These are phyloP conservation scores for Xanthia icteritia DNA, from an alignment of 2,888 invertebrate species.

Conservation along the genomic window DNA sequence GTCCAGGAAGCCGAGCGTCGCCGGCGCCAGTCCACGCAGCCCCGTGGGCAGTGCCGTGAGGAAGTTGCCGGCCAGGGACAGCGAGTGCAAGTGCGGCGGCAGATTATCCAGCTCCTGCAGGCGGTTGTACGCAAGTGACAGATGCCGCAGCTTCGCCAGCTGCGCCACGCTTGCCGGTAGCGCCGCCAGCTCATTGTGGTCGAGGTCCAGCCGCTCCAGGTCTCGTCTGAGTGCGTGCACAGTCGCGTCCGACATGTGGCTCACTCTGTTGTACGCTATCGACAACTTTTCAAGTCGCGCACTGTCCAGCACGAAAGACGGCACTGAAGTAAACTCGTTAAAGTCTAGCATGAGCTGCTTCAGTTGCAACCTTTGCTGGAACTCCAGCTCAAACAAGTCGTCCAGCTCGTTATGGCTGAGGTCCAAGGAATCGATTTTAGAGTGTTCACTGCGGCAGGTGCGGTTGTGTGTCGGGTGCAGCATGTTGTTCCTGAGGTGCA, in stretches of 20 bases:
- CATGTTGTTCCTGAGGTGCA: conserved; percentile 90
- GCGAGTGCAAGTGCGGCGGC: conserved; percentile 92
- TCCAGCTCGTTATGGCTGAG: conserved; percentile 94
- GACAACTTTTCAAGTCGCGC: conserved; percentile 93
- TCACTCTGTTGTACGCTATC: conserved; percentile 93
- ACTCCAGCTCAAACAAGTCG: conserved; percentile 91
- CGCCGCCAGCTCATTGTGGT: conserved; percentile 92
- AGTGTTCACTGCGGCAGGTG: conserved; percentile 79
- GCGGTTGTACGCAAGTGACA: conserved; percentile 94
- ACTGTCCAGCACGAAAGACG: conserved; percentile 91
- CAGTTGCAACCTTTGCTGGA: conserved; percentile 92
- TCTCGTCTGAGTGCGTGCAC: conserved; percentile 92
- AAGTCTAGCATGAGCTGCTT: conserved; percentile 94
- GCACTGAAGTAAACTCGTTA: conserved; percentile 92
- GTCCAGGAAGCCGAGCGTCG: conserved; percentile 92
- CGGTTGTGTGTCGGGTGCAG: conserved; percentile 70
- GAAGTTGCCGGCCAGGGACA: conserved; percentile 94
- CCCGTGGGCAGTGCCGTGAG: conserved; percentile 92
- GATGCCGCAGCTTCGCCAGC: conserved; percentile 92
- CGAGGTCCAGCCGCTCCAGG: conserved; percentile 94
- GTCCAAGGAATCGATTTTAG: conserved; percentile 94
- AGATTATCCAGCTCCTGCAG: conserved; percentile 88
- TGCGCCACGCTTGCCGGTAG: conserved; percentile 92
- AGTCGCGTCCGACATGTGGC: conserved; percentile 91
- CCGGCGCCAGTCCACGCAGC: conserved; percentile 91